Percentiles rank a stretch among this genome's conserved stretches.
These are phyloP conservation scores for Leptinotarsa tumamoca DNA, from an alignment of 2,888 invertebrate genomes.

Conservation along the genomic window DNA sequence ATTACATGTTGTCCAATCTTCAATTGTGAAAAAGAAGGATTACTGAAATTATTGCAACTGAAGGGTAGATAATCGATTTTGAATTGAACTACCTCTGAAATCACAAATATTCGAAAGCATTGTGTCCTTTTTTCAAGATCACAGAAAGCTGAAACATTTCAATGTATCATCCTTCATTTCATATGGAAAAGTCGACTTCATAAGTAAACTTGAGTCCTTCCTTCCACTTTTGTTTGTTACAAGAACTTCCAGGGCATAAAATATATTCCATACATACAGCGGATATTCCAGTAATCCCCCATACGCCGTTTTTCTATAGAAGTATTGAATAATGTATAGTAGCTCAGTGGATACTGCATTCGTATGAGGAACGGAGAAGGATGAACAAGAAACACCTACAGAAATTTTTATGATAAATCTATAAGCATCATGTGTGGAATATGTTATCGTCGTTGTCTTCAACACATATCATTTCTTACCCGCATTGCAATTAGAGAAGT, in stretches of 20 bases:
- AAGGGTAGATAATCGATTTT: too few species aligned
- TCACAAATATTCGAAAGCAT: too few species aligned
- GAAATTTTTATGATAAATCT: not conserved
- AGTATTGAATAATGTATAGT: slow-evolving; percentile 8
- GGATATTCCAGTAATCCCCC: slow-evolving; percentile 4
- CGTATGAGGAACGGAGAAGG: not conserved
- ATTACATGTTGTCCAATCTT: too few species aligned
- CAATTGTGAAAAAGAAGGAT: too few species aligned
- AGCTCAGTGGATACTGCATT: slow-evolving; percentile 5
- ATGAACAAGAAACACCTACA: slow-evolving; percentile 9
- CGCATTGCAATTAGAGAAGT: too few species aligned
- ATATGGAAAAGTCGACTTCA: not conserved
- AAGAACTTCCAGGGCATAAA: not conserved
- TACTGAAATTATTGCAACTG: too few species aligned
- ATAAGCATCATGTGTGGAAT: not conserved
- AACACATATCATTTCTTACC: not conserved
- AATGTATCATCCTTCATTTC: not conserved
- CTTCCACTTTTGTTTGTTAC: slow-evolving; percentile 2
- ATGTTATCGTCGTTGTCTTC: not conserved
- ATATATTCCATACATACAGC: slow-evolving; percentile 6
- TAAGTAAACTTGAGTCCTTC: not conserved
- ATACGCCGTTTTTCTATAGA: slow-evolving; percentile 9
- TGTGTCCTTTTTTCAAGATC: not conserved
- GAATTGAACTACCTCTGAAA: too few species aligned
- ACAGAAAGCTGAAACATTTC: not conserved